Conservation (phyloP, 2,888 invertebrate species). For the Ophioninae sp. region DNA sequence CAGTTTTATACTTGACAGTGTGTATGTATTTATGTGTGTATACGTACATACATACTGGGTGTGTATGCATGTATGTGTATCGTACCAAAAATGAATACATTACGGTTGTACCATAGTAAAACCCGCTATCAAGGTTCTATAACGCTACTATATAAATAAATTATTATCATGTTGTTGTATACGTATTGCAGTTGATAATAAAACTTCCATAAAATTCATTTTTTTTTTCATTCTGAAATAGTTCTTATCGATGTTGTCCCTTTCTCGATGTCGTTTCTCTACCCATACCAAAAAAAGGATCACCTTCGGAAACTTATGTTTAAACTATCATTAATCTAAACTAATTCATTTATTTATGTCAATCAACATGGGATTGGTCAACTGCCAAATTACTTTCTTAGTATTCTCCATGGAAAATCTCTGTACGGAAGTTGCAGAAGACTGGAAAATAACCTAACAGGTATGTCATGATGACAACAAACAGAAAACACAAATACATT, state of each 20-base stretch:
- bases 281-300: background rate
- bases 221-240: conserved; percentile 4
- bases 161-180: conserved; percentile 67
- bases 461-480: background rate
- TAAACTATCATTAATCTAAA: background rate
- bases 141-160: conserved; percentile 55
- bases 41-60: conserved; percentile 28
- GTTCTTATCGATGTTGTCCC: background rate
- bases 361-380: background rate
- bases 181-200: conserved; percentile 67
- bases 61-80: conserved; percentile 29
- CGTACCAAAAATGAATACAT: conserved; percentile 46
- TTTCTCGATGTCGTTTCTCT: background rate
- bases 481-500: background rate
- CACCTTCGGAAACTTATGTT: background rate
- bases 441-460: background rate
- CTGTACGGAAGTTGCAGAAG: background rate
- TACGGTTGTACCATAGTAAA: conserved; percentile 63
- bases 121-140: conserved; percentile 62
- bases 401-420: background rate
- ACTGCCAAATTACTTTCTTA: background rate
- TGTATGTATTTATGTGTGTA: conserved; percentile 47
- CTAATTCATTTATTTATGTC: background rate
- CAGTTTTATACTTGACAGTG: conserved; percentile 65
- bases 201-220: conserved; percentile 60